These are phyloP conservation scores for Hippocampus abdominalis DNA, from an alignment of 2,113 vertebrate species.

Conservation along the genomic window DNA sequence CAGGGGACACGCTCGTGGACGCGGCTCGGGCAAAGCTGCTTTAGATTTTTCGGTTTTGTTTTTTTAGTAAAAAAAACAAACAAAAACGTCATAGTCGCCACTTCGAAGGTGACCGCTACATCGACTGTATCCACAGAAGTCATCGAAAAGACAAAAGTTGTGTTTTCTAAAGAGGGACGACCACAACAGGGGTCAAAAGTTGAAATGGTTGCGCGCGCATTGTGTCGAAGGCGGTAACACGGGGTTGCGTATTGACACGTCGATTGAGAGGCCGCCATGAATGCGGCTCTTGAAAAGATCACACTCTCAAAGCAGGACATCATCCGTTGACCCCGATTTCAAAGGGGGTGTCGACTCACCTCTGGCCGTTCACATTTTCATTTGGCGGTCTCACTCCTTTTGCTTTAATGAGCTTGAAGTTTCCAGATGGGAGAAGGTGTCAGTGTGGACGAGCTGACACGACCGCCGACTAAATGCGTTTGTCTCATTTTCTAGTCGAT, in stretches of 20 bases:
- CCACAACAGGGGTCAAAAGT: slow-evolving; percentile 58
- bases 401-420: slow-evolving; percentile 19
- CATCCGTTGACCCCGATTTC: slow-evolving; percentile 10
- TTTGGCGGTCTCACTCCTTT: slow-evolving; percentile 4
- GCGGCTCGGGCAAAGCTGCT: too few species aligned
- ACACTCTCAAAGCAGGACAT: slow-evolving; percentile 15
- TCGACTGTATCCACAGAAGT: slow-evolving; percentile 31
- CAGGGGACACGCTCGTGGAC: too few species aligned
- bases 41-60: background rate
- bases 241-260: slow-evolving; percentile 36
- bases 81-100: background rate
- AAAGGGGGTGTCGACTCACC: slow-evolving; percentile 10
- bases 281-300: slow-evolving; percentile 47
- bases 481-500: background rate
- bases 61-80: background rate
- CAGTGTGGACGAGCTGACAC: background rate
- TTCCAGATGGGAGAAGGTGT: slow-evolving; percentile 35
- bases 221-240: slow-evolving; percentile 21
- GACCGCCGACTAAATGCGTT: background rate
- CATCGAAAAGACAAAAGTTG: slow-evolving; percentile 33
- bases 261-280: slow-evolving; percentile 36
- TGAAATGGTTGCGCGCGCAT: slow-evolving; percentile 35
- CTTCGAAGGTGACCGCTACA: slow-evolving; percentile 28
- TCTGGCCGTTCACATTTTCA: slow-evolving; percentile 4
- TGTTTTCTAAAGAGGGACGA: slow-evolving; percentile 39